A percentile compares a stretch with the other conserved stretches of the same genome.
Evolutionary conservation across 2,888 invertebrate species (phyloP).

Genomic region (Girardia tigrina): DNA sequence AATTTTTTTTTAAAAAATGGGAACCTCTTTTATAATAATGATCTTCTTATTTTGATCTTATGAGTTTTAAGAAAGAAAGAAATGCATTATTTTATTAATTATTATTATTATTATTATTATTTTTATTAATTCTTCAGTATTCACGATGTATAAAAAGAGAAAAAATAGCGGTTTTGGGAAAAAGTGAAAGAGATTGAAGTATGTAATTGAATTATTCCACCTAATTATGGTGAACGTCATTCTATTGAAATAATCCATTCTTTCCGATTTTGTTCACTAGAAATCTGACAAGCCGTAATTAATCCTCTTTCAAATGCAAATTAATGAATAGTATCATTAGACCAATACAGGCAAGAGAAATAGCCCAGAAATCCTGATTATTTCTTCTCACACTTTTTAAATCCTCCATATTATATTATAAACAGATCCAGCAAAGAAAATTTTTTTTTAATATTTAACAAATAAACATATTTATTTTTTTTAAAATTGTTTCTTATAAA

Average conservation of each 20-base stretch:
- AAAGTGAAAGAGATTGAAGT: constrained; percentile 6
- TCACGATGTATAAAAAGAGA: background rate
- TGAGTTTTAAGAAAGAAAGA: too few species aligned
- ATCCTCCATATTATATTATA: background rate
- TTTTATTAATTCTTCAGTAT: too few species aligned
- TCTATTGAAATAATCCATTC: constrained; percentile 18
- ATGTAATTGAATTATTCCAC: constrained; percentile 23
- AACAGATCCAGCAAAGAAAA: background rate
- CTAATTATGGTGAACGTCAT: constrained; percentile 23
- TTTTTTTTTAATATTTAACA: background rate
- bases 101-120: too few species aligned
- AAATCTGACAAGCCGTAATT: constrained; percentile 23
- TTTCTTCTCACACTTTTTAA: background rate
- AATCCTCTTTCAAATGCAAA: constrained; percentile 19
- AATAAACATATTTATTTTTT: too few species aligned
- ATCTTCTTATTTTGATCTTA: too few species aligned
- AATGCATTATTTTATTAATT: too few species aligned
- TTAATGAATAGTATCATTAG: constrained; percentile 23
- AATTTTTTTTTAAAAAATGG: too few species aligned
- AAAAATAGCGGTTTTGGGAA: background rate
- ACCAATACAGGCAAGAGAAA: constrained; percentile 10
- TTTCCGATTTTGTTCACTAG: constrained; percentile 19
- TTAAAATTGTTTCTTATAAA: background rate
- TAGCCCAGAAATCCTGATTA: constrained; percentile 18
- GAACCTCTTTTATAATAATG: too few species aligned